phyloP scores from a whole-genome alignment of 2,888 invertebrate genomes.

The Cephus nigrinus region DNA sequence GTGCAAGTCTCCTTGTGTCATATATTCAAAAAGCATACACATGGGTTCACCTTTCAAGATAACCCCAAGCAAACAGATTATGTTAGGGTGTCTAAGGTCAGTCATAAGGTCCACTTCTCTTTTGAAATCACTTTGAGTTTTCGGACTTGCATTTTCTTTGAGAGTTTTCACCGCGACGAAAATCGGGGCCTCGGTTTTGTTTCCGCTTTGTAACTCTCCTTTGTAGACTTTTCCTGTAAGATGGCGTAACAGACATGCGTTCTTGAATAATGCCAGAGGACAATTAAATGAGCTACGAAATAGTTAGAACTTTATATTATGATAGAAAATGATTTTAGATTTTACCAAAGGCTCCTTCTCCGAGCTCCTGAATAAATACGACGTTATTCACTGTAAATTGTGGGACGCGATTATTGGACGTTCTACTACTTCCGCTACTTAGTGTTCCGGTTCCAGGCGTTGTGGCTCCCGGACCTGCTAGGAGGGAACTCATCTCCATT shows the following conservation, averaged over 20 bases:
- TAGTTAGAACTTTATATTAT: background rate
- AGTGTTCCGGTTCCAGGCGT: conserved; percentile 69
- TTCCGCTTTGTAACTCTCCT: conserved; percentile 81
- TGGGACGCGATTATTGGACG: conserved; percentile 75
- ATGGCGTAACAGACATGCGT: conserved; percentile 1
- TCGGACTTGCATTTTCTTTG: conserved; percentile 91
- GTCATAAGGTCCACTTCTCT: conserved; percentile 95
- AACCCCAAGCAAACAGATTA: conserved; percentile 94
- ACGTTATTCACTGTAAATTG: conserved; percentile 89
- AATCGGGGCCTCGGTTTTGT: conserved; percentile 72
- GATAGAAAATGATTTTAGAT: conserved; percentile 1
- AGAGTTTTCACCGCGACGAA: conserved; percentile 94
- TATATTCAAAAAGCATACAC: conserved; percentile 98
- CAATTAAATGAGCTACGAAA: background rate
- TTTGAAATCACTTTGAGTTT: conserved; percentile 92
- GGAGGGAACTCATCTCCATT: conserved; percentile 86
- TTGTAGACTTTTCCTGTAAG: conserved; percentile 88
- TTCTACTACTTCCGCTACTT: conserved; percentile 66
- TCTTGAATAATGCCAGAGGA: conserved; percentile 3
- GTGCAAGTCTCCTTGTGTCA: conserved; percentile 96
- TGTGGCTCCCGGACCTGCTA: conserved; percentile 70
- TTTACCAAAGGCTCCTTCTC: conserved; percentile 94
- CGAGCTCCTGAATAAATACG: conserved; percentile 88
- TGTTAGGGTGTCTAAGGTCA: conserved; percentile 94
- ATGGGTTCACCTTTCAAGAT: conserved; percentile 89